Conservation (phyloP, 2,797 vertebrate species). For the Anguilla anguilla region DNA sequence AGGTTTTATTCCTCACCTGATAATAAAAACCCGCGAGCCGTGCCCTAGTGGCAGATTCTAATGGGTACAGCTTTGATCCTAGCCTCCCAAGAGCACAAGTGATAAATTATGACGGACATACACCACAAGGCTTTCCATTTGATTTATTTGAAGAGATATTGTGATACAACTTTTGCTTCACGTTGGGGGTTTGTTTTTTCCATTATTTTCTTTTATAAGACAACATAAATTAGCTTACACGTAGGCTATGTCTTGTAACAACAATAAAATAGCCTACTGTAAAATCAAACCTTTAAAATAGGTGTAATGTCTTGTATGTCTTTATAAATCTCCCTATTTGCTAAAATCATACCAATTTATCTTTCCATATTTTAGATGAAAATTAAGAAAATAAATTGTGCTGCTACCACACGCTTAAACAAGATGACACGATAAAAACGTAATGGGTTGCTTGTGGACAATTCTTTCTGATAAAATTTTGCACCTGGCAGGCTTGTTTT, state of each 20-base stretch:
- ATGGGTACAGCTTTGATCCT: slow-evolving; percentile 50
- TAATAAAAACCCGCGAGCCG: slow-evolving; percentile 52
- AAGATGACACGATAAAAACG: neutral
- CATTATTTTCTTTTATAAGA: neutral
- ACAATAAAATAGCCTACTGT: neutral
- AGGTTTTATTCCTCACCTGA: slow-evolving; percentile 58
- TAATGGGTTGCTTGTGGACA: neutral
- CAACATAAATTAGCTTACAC: neutral
- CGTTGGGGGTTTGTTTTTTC: neutral
- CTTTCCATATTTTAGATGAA: neutral
- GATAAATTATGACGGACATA: slow-evolving; percentile 46
- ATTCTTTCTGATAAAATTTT: slow-evolving; percentile 13
- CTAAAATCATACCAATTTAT: neutral
- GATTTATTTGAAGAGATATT: slow-evolving; percentile 25
- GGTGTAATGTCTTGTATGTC: neutral
- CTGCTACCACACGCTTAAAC: neutral
- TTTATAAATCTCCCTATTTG: neutral
- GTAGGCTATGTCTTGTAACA: neutral
- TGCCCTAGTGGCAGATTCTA: slow-evolving; percentile 27
- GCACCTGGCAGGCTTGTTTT: neutral
- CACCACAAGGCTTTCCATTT: slow-evolving; percentile 22
- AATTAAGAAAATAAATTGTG: neutral
- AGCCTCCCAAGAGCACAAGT: slow-evolving; percentile 34
- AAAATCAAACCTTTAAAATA: neutral
- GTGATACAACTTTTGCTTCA: neutral